phyloP scores from a whole-genome alignment of 2,113 vertebrate genomes.

The Ginglymostoma cirratum region DNA sequence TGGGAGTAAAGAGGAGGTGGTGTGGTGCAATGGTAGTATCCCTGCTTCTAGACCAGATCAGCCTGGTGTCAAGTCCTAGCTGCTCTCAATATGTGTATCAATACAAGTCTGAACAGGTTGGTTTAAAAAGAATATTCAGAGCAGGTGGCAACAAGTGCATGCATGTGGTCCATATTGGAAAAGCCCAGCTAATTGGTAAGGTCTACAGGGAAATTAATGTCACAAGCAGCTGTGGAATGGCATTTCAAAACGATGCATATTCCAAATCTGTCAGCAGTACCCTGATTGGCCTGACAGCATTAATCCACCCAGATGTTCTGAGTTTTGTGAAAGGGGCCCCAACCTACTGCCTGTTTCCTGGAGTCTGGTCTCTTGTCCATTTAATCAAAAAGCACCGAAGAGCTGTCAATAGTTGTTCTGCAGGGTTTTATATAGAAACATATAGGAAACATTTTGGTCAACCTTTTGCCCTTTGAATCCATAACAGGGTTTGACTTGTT shows the following conservation, averaged over 20 bases:
- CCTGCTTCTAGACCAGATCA: too few relatives aligned
- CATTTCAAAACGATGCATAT: conserved; percentile 55
- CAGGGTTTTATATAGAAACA: conserved; percentile 41
- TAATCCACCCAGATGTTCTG: conserved; percentile 70
- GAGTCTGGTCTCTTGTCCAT: conserved; percentile 46
- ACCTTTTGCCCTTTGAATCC: background rate
- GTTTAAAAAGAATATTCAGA: conserved; percentile 41
- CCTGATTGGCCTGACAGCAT: conserved; percentile 57
- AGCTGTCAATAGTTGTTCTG: conserved; percentile 37
- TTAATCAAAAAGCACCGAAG: conserved; percentile 51
- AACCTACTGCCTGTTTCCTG: conserved; percentile 41
- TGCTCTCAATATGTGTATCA: too few relatives aligned
- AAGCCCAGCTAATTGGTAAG: conserved; percentile 57
- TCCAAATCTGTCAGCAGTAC: conserved; percentile 59
- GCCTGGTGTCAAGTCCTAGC: too few relatives aligned
- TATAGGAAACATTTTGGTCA: conserved; percentile 14
- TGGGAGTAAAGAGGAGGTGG: conserved; percentile 63
- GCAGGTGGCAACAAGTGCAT: conserved; percentile 63
- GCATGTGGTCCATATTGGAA: conserved; percentile 45
- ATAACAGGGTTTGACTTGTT: background rate
- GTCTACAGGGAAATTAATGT: conserved; percentile 58
- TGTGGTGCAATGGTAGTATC: too few relatives aligned
- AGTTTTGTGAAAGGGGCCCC: conserved; percentile 62
- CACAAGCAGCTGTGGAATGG: conserved; percentile 69
- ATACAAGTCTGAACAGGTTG: too few relatives aligned